These are phyloP conservation scores for Prolemur simus DNA, from an alignment of 2,113 vertebrate species.

Conservation along the genomic window DNA sequence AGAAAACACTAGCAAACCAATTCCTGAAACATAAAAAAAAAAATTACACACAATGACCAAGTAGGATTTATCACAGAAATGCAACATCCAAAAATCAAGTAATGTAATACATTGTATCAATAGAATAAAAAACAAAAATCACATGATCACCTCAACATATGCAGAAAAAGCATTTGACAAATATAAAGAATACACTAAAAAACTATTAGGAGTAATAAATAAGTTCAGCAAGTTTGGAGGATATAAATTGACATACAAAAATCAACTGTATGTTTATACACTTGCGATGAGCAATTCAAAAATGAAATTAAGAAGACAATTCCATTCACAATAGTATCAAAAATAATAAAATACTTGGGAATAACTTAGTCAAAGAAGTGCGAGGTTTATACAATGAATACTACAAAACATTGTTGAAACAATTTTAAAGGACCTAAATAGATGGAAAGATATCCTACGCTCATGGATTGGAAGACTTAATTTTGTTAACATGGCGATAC, in stretches of 20 bases:
- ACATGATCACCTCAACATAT: neutral
- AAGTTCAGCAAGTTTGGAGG: neutral
- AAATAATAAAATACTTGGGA: neutral
- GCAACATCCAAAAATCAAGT: neutral
- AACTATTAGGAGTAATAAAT: neutral
- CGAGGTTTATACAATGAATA: neutral
- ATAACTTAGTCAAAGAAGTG: neutral
- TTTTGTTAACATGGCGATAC: neutral
- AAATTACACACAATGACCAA: neutral
- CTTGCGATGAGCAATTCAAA: neutral
- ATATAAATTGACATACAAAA: conserved; percentile 6
- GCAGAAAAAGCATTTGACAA: neutral
- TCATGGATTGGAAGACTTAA: neutral
- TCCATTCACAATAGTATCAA: neutral
- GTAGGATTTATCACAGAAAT: neutral
- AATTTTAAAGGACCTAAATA: neutral
- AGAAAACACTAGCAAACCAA: neutral
- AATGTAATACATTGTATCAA: neutral
- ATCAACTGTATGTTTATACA: neutral
- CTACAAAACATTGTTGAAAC: neutral
- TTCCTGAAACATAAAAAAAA: neutral
- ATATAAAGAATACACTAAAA: neutral
- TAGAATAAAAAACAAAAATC: neutral
- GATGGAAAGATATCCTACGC: neutral
- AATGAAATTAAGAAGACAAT: neutral